Evolutionary conservation across 2,888 invertebrate genomes (phyloP), one percentile per base, ranked within the genome.

Genomic region (Cecidostiba fungosa): DNA sequence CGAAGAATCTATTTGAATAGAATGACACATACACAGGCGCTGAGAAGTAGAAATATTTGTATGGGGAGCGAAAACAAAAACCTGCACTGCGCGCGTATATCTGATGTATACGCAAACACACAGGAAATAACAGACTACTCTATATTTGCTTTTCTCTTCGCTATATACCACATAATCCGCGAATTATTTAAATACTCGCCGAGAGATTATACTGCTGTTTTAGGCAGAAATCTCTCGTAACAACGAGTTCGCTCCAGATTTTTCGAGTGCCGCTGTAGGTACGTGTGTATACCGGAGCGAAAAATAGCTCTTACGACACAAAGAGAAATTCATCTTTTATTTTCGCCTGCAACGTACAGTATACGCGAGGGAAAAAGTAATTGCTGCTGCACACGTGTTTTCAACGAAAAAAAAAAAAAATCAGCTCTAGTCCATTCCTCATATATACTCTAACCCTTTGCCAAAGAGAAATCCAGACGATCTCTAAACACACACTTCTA

Each of bases 281-380:
- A 19, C 6, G 54, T 16, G 54, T 54, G 16, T 54, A 32, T 77
- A 78, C 36, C 74, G 76, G 78, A 85, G 77, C 82, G 76, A 54
- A 80, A 70, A 59, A 73, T 77, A 19, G 39, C 47, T 77, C 69
- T 82, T 78, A 50, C 70, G 43, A n/a, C 70, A 77, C 29, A 87
- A 70, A 85, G 87, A 87, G 83, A 87, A 87, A 87, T 84, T 72
- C 54, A 82, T 54, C 54, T 47, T 77, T 73, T 77, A 76, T 72
- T 76, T 76, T 69, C 8, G n/a, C 66, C n/a, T 50, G 14, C 50
- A 14, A 23, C 47, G 47, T 50, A 16, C 16, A 19, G 50, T 50
- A 50, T 16, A 47, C 16, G 10, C 74, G 66, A 66, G 23, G 59
- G 74, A 43, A 74, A 74, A 62, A 81, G 73, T 77, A 78, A 47